These are phyloP conservation scores for Parasteatoda tepidariorum DNA, from an alignment of 1,140 invertebrate species.

Conservation along the genomic window DNA sequence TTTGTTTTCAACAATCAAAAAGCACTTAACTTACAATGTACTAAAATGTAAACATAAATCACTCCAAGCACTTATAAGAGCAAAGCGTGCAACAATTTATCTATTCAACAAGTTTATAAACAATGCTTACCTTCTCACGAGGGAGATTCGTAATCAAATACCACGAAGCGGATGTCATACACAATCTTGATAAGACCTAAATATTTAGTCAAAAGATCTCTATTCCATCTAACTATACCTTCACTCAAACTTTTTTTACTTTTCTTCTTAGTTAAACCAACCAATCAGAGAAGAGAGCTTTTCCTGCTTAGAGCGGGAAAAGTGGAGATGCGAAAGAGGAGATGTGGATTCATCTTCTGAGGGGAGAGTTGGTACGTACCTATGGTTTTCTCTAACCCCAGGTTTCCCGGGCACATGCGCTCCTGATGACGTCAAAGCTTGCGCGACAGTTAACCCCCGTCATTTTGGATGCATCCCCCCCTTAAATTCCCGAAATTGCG, in stretches of 20 bases:
- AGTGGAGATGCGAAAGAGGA: background rate
- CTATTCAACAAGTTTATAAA: background rate
- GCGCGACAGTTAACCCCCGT: constrained; percentile 16
- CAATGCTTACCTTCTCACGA: constrained; percentile 30
- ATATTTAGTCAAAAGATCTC: background rate
- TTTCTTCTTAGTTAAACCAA: background rate
- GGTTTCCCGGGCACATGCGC: constrained; percentile 54
- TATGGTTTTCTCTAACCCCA: constrained; percentile 18
- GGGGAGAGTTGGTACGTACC: background rate
- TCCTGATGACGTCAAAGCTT: constrained; percentile 13
- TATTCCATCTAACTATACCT: background rate
- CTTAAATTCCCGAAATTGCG: background rate
- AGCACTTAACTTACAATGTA: no score
- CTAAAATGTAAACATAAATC: no score
- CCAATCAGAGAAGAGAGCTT: background rate
- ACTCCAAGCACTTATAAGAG: no score
- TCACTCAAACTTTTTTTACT: background rate
- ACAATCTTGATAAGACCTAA: background rate
- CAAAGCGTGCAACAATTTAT: background rate
- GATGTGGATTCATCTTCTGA: constrained; percentile 13
- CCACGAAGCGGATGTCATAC: constrained; percentile 45
- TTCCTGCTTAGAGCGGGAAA: background rate
- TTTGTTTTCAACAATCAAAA: no score
- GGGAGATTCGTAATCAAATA: constrained; percentile 30
- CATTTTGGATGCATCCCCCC: background rate